A percentile compares a stretch with the other conserved stretches of the same genome.
Evolutionary conservation across 2,888 invertebrate genomes (phyloP).

Genomic region (Drosophila ochracea): DNA sequence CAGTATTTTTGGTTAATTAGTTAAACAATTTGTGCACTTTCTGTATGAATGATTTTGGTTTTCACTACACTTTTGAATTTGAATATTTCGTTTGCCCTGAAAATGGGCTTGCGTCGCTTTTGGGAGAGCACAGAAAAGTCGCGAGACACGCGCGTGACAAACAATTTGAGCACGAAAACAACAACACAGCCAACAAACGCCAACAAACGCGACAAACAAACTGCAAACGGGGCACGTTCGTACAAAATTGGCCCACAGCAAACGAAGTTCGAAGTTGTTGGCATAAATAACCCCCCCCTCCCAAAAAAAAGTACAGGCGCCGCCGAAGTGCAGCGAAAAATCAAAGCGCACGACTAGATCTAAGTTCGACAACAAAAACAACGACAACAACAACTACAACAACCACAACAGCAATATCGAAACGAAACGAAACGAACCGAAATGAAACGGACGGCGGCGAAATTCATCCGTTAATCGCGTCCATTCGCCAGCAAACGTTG

Average conservation of each 20-base stretch:
- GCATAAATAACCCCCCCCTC: background rate
- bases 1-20: slow-evolving; percentile 27
- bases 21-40: slow-evolving; percentile 32
- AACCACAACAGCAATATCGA: background rate
- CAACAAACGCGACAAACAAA: slow-evolving; percentile 24
- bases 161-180: slow-evolving; percentile 43
- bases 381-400: background rate
- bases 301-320: slow-evolving; percentile 68
- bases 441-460: slow-evolving; percentile 14
- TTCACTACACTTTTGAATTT: slow-evolving; percentile 37
- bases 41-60: background rate
- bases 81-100: slow-evolving; percentile 27
- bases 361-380: slow-evolving; percentile 5
- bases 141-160: slow-evolving; percentile 69
- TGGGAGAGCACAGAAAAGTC: slow-evolving; percentile 8
- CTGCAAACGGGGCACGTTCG: slow-evolving; percentile 50
- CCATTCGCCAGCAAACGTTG: slow-evolving; percentile 84
- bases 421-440: slow-evolving; percentile 13
- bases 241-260: slow-evolving; percentile 23
- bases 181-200: background rate
- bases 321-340: slow-evolving; percentile 53
- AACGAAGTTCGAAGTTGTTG: slow-evolving; percentile 8
- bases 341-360: slow-evolving; percentile 56
- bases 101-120: slow-evolving; percentile 2
- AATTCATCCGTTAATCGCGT: slow-evolving; percentile 83